phyloP scores from a whole-genome alignment of 2,888 invertebrate genomes.

The Brachynemurus nebulosus region DNA sequence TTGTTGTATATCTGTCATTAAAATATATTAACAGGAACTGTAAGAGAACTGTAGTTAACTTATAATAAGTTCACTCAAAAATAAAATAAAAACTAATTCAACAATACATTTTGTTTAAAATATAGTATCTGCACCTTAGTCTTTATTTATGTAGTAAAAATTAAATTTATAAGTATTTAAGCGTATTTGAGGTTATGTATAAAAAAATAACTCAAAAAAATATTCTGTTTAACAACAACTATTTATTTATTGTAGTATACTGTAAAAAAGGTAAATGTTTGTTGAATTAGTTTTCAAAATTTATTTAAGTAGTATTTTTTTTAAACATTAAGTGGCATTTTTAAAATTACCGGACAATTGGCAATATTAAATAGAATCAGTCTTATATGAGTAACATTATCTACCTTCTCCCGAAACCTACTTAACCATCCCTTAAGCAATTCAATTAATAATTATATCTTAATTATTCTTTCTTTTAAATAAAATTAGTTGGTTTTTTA shows the following conservation, averaged over 20 bases:
- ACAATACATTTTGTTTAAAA: too few species aligned
- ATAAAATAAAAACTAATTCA: not conserved
- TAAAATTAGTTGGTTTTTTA: too few species aligned
- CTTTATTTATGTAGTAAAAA: too few species aligned
- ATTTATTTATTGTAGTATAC: too few species aligned
- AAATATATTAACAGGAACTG: constrained; percentile 32
- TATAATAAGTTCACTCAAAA: not conserved
- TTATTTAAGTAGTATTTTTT: not conserved
- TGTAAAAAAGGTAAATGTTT: not conserved
- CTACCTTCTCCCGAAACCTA: constrained; percentile 7
- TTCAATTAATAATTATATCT: too few species aligned
- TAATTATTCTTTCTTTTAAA: too few species aligned
- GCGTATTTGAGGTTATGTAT: too few species aligned
- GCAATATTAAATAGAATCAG: constrained; percentile 32
- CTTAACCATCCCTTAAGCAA: not conserved
- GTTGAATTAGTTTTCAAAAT: not conserved
- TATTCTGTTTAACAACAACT: too few species aligned
- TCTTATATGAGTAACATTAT: constrained; percentile 25
- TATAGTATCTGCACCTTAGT: too few species aligned
- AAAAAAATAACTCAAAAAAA: too few species aligned
- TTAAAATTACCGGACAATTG: constrained; percentile 26
- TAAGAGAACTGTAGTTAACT: constrained; percentile 14
- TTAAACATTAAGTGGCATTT: constrained; percentile 1
- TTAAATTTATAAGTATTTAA: too few species aligned
- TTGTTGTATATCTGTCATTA: constrained; percentile 30